Conservation (phyloP, 2,113 vertebrate genomes). For the Lycocorax pyrrhopterus region DNA sequence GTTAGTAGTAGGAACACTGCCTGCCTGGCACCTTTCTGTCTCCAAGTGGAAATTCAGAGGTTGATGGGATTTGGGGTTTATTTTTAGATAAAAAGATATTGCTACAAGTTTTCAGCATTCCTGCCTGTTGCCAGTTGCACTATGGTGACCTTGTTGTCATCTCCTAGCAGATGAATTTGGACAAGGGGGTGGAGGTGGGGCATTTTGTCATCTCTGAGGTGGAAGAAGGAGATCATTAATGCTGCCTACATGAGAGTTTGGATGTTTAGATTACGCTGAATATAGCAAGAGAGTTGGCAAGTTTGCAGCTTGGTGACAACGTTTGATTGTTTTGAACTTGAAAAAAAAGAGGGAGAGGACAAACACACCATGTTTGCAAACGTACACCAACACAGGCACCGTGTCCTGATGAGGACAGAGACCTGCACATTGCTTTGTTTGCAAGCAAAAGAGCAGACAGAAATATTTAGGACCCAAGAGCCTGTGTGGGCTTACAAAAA, state of each 20-base stretch:
- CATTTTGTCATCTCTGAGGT: neutral
- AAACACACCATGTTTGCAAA: neutral
- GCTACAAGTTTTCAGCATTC: neutral
- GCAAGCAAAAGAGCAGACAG: neutral
- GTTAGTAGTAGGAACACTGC: neutral
- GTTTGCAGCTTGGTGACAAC: neutral
- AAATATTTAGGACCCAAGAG: neutral
- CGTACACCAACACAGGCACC: neutral
- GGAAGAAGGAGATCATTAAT: neutral
- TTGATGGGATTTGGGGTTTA: neutral
- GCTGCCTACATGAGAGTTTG: neutral
- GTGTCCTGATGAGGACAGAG: neutral
- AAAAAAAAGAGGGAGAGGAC: neutral
- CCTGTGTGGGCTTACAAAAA: neutral
- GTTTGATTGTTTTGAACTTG: neutral
- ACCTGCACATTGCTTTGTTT: neutral
- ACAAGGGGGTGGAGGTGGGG: neutral
- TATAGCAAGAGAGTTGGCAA: neutral
- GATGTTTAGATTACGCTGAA: neutral
- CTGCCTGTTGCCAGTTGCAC: neutral
- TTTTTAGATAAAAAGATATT: accelerated
- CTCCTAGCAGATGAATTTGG: neutral
- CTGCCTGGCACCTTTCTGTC: neutral
- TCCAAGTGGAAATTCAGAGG: neutral
- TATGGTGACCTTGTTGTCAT: neutral